Evolutionary conservation across 2,797 vertebrate species (phyloP).

Genomic region (Emys orbicularis): DNA sequence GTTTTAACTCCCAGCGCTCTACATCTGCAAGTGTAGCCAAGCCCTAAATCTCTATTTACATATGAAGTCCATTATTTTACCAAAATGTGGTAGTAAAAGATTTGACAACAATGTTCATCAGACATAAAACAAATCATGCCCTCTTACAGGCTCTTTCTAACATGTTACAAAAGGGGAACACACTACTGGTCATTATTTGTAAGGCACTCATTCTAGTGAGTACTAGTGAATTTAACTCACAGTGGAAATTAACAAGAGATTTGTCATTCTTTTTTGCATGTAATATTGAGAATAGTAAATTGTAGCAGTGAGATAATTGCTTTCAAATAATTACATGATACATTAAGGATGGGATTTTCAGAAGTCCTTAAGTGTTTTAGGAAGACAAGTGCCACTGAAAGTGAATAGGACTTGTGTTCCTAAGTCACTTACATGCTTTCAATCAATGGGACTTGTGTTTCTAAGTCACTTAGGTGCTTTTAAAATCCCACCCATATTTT

Average conservation of each 20-base stretch:
- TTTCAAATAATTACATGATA: accelerated
- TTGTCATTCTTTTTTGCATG: background rate
- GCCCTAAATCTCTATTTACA: background rate
- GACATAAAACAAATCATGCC: accelerated
- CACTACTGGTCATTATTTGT: accelerated
- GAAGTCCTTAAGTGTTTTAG: background rate
- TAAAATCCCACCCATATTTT: background rate
- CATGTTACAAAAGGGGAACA: accelerated
- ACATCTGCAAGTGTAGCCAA: too few species aligned
- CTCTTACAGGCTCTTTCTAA: accelerated
- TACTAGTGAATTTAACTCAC: accelerated
- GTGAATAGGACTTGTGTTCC: background rate
- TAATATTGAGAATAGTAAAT: background rate
- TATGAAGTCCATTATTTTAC: background rate
- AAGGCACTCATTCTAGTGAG: background rate
- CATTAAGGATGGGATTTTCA: background rate
- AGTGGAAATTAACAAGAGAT: background rate
- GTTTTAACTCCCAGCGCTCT: too few species aligned
- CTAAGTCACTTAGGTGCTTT: background rate
- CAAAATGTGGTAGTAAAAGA: background rate
- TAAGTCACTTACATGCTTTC: background rate
- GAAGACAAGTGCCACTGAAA: background rate
- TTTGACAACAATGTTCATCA: background rate
- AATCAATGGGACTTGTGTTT: too few species aligned
- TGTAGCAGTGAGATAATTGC: background rate